Base-by-base conservation (phyloP, 2,888 invertebrate species). In the Morpho helenor region DNA sequence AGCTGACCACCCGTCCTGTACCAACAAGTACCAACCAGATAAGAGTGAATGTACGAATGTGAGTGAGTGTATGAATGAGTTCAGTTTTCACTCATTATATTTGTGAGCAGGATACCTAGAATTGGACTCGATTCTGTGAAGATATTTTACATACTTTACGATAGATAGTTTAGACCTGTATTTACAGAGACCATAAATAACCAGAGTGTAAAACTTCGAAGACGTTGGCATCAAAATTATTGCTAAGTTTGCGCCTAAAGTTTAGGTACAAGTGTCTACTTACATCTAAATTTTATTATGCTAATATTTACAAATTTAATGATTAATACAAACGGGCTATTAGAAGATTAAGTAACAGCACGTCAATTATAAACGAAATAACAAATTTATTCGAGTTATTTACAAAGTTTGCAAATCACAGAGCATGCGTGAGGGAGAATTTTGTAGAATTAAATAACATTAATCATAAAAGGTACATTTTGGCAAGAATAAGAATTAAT, bases 341-440 rank as follows among this genome's bases (percentile, higher is more conserved):
- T 81, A 75, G 70, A 73, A 68, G 68, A 73, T 71, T 70, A 74
- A 69, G 67, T 73, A 77, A 79, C 76, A 79, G 80, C 84, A 79
- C 84, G 80, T 82, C 72, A 65, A 79, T 79, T 81, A 82, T 77
- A 80, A 80, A 83, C 81, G 84, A 87, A 85, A 86, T 87, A 90
- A 89, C 89, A 84, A 87, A 83, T 78, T 77, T 81, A 85, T 83
- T 84, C 82, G 83, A 85, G 84, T 79, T 88, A 89, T 88, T 82
- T 88, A 89, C 88, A 89, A 70, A 82, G 83, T 82, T 81, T 82
- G 84, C 82, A 84, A 87, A 89, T 88, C 88, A 89, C 87, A 89
- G 84, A 81, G 77, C 56, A 80, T 74, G 81, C 81, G 82, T 84
- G 86, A 76, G 75, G 72, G 62, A 69, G 75, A 73, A 74, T 74